Base-by-base conservation (phyloP, 1,140 invertebrate species). In the Andrena cerasifolii region DNA sequence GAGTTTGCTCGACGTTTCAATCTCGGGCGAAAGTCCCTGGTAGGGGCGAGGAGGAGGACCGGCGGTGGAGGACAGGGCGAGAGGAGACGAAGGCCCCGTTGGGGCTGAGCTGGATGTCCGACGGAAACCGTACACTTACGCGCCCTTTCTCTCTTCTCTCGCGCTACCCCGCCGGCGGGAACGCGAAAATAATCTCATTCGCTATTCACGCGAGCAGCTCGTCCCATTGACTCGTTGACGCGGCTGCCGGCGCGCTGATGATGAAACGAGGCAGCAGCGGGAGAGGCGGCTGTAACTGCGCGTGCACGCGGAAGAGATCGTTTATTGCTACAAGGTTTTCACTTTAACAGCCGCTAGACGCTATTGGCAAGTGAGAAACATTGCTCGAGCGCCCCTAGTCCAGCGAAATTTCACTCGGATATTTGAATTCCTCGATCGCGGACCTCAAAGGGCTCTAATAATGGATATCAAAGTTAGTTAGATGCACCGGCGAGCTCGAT, bases 151-250 rank as follows among this genome's bases (percentile, higher is more conserved):
- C 49, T 24, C 24, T 28, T 56, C 51, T 45, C 72, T 72, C 18
- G 10, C 24, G 45, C 58, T 62, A 26, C 28, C 33, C 21, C 33
- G 45, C 14, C 53, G 59, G 71, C 66, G 33, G 54, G 54, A 61
- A 77, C 56, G 43, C 28, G 56, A 61, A 77, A 77, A 77, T 77
- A 77, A 77, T 77, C 75, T 77, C 75, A 71, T 77, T 77, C 67
- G 31, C 75, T 62, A 71, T 77, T 77, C 75, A 77, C 66, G 67
- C 63, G 21, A 49, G 28, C 53, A 40, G n/a, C 18, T 51, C 49
- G 51, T 70, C n/a, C 56, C 66, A 71, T 77, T 71, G 74, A 77
- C 74, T 77, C 33, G 74, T 59, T 66, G 21, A 70, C 74, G 54
- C 43, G 45, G 31, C 28, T 54, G 21, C 47, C 18, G 40, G 31